Evolutionary conservation across 2,888 invertebrate species (phyloP).

Genomic region (Urechis unicinctus): DNA sequence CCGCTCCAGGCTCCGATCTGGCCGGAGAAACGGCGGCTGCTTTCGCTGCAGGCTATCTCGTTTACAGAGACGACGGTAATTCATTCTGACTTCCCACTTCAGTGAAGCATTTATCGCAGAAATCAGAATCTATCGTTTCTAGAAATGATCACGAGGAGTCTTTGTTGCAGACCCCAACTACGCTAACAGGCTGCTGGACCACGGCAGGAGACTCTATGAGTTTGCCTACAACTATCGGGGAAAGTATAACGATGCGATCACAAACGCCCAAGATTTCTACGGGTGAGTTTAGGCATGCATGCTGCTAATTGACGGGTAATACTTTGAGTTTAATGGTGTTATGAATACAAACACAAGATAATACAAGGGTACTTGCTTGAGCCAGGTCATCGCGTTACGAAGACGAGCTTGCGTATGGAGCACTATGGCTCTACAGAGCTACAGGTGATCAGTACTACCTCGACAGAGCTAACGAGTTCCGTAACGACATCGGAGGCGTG

Average conservation of each 20-base stretch:
- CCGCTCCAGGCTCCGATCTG: constrained; percentile 59
- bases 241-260: constrained; percentile 55
- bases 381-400: constrained; percentile 11
- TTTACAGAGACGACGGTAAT: constrained; percentile 43
- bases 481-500: constrained; percentile 19
- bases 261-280: constrained; percentile 55
- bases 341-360: too few species aligned
- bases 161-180: constrained; percentile 35
- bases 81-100: not conserved
- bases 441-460: constrained; percentile 23
- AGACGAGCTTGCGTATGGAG: constrained; percentile 16
- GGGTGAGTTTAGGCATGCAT: constrained; percentile 51
- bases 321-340: too few species aligned
- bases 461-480: constrained; percentile 23
- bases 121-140: not conserved
- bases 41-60: constrained; percentile 56
- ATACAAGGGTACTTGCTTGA: constrained; percentile 1
- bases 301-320: too few species aligned
- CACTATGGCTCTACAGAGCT: constrained; percentile 15
- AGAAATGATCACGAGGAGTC: not conserved
- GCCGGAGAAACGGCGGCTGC: constrained; percentile 60
- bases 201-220: constrained; percentile 55
- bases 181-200: constrained; percentile 51
- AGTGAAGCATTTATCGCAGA: not conserved
- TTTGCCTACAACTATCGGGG: constrained; percentile 55